Evolutionary conservation across 2,888 invertebrate genomes (phyloP).

Genomic region (Conus canariensis): DNA sequence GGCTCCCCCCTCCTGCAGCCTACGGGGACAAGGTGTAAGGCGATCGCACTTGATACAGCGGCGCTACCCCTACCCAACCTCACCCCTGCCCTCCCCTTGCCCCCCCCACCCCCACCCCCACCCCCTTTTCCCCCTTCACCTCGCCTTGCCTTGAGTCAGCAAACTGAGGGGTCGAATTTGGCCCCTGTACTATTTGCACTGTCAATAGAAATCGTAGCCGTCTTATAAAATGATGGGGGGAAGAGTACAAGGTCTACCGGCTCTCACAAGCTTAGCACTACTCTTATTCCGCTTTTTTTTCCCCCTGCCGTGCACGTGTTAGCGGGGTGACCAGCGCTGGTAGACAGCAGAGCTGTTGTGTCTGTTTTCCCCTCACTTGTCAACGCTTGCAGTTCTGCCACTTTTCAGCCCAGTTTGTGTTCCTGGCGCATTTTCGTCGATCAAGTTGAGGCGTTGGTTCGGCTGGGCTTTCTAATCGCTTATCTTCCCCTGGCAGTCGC

Average conservation of each 20-base stretch:
- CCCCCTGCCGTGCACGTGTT: no score
- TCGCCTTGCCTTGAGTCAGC: conserved; percentile 21
- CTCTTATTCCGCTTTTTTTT: no score
- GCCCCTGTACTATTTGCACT: conserved; percentile 28
- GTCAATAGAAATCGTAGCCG: conserved; percentile 37
- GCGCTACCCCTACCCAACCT: neutral
- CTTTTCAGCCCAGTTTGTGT: no score
- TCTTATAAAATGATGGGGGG: conserved; percentile 16
- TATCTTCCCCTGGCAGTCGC: no score
- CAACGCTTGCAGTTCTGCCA: no score
- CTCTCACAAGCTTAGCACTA: neutral
- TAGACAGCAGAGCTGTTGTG: no score
- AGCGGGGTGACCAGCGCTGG: no score
- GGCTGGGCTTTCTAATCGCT: no score
- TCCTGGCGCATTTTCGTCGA: no score
- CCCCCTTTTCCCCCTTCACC: neutral
- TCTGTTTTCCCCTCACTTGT: no score
- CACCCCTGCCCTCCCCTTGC: neutral
- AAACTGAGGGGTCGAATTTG: conserved; percentile 30
- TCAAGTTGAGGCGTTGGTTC: no score
- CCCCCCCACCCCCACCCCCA: neutral
- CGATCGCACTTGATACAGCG: conserved; percentile 36
- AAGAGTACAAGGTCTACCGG: neutral
- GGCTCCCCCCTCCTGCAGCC: neutral
- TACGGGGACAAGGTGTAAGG: neutral